These are phyloP conservation scores for Cyclargus thomasi DNA, from an alignment of 1,140 invertebrate genomes.

Conservation along the genomic window DNA sequence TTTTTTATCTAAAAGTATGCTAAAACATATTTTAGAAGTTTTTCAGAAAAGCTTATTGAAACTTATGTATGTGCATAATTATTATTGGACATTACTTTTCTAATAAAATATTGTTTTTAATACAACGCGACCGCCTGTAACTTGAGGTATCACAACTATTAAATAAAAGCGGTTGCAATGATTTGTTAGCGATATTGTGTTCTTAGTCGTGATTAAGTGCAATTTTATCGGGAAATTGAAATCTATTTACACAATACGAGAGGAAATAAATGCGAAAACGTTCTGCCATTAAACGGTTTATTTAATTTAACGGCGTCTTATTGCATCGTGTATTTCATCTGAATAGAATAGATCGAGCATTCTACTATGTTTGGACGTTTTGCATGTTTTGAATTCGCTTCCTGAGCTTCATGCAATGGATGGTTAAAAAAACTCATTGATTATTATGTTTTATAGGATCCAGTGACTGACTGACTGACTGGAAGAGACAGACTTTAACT, in stretches of 20 bases:
- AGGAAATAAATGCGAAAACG: not conserved
- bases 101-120: too few relatives aligned
- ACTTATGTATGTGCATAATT: too few relatives aligned
- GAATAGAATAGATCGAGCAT: not conserved
- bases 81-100: too few relatives aligned
- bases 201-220: slow-evolving; percentile 3
- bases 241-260: not conserved
- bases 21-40: too few relatives aligned
- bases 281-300: not conserved
- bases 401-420: too few relatives aligned
- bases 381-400: too few relatives aligned
- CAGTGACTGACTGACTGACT: too few relatives aligned
- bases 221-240: not conserved
- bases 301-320: not conserved
- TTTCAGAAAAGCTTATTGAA: too few relatives aligned
- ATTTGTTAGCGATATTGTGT: slow-evolving; percentile 12
- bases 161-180: slow-evolving; percentile 9
- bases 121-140: not conserved
- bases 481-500: too few relatives aligned
- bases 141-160: not conserved
- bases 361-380: not conserved
- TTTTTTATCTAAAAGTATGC: too few relatives aligned
- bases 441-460: too few relatives aligned
- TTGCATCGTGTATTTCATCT: not conserved
- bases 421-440: too few relatives aligned